Percentiles rank a stretch among this genome's conserved stretches.
Evolutionary conservation across 2,888 invertebrate species (phyloP).

Genomic region (Abrostola tripartita): DNA sequence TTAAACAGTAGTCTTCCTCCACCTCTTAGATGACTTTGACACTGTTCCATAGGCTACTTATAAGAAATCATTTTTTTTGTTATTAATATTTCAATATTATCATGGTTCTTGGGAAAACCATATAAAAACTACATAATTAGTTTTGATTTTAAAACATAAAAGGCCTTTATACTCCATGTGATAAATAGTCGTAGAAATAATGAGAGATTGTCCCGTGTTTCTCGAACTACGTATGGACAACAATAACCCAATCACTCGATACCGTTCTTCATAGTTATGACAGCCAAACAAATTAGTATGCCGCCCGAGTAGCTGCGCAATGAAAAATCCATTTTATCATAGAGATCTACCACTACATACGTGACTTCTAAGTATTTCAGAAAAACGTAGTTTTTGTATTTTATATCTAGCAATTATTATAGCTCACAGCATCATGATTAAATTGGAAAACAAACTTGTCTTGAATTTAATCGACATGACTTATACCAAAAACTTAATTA

Average conservation of each 20-base stretch:
- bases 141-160: neutral
- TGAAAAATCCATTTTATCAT: slow-evolving; percentile 46
- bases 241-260: slow-evolving; percentile 42
- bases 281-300: slow-evolving; percentile 53
- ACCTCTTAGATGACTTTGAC: no score
- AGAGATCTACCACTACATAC: slow-evolving; percentile 26
- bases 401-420: no score
- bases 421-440: neutral
- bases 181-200: neutral
- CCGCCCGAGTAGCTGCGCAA: slow-evolving; percentile 24
- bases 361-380: slow-evolving; percentile 13
- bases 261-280: slow-evolving; percentile 51
- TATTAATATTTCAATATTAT: no score
- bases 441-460: no score
- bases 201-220: slow-evolving; percentile 5
- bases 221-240: neutral
- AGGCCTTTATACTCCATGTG: no score
- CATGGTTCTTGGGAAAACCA: no score
- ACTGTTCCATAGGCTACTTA: no score
- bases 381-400: neutral
- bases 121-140: neutral
- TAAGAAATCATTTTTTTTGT: no score
- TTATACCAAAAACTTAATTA: no score
- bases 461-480: no score
- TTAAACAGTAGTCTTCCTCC: no score